phyloP scores from a whole-genome alignment of 1,140 invertebrate genomes.

The Tetranychus cinnabarinus region DNA sequence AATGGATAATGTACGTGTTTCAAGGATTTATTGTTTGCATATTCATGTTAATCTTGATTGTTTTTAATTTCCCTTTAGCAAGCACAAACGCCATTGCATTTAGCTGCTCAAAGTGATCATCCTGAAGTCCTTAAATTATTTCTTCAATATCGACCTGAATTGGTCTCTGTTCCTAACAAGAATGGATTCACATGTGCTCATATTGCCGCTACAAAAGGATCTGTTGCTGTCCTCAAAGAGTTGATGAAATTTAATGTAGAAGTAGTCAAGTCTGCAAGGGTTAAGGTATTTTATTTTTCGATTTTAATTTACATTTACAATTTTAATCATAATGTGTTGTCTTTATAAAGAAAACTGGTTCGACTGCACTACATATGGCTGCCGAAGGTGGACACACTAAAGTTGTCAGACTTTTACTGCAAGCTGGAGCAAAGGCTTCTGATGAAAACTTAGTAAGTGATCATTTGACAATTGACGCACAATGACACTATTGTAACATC shows the following conservation, averaged over 20 bases:
- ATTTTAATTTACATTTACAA: neutral
- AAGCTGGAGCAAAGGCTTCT: slow-evolving; percentile 78
- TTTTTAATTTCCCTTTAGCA: neutral
- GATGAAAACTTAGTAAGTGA: slow-evolving; percentile 69
- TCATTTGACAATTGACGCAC: neutral
- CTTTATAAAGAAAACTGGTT: slow-evolving; percentile 58
- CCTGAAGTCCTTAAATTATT: slow-evolving; percentile 94
- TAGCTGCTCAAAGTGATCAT: slow-evolving; percentile 92
- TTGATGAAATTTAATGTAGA: slow-evolving; percentile 92
- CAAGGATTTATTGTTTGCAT: neutral
- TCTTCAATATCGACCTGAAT: slow-evolving; percentile 75
- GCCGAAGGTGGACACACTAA: slow-evolving; percentile 86
- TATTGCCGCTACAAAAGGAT: slow-evolving; percentile 93
- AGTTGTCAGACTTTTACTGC: slow-evolving; percentile 62
- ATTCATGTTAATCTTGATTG: neutral
- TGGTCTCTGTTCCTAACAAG: slow-evolving; percentile 78
- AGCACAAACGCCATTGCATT: slow-evolving; percentile 22
- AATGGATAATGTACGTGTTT: slow-evolving; percentile 55
- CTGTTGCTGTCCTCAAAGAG: slow-evolving; percentile 87
- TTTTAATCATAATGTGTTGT: neutral
- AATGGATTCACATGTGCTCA: slow-evolving; percentile 96
- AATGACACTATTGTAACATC: neutral
- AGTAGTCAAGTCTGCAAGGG: slow-evolving; percentile 81
- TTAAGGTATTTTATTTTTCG: slow-evolving; percentile 21
- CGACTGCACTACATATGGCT: slow-evolving; percentile 83